These are phyloP conservation scores for Rhagoletis pomonella DNA, from an alignment of 1,140 invertebrate genomes.

Conservation along the genomic window DNA sequence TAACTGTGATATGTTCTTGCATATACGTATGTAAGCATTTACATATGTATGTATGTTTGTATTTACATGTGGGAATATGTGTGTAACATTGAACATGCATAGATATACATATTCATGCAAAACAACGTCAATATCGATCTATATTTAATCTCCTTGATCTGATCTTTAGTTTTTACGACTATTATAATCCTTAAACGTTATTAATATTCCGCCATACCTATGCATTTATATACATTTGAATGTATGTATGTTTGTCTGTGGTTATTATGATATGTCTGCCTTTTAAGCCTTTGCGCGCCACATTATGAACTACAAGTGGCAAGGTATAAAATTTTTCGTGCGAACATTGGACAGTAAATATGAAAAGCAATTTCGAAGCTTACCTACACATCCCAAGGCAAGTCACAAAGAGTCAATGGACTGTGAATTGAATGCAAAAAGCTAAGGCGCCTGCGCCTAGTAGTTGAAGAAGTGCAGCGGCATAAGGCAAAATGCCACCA, in stretches of 20 bases:
- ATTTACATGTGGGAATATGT: background rate
- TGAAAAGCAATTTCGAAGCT: conserved; percentile 26
- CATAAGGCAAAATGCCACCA: background rate
- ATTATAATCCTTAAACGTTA: conserved; percentile 49
- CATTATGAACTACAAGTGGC: background rate
- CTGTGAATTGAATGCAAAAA: conserved; percentile 14
- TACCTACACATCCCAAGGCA: background rate
- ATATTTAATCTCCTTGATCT: conserved; percentile 42
- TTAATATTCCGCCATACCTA: conserved; percentile 6
- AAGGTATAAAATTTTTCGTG: background rate
- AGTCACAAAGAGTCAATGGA: conserved; percentile 28
- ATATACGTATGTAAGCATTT: no score
- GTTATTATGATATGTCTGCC: background rate
- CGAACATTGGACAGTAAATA: conserved; percentile 18
- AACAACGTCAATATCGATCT: conserved; percentile 35
- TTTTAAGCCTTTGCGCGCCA: background rate
- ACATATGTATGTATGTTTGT: no score
- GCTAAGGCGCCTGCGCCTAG: background rate
- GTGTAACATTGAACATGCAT: background rate
- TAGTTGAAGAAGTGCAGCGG: background rate
- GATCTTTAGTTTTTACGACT: conserved; percentile 52
- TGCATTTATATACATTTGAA: background rate
- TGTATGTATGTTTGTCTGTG: background rate
- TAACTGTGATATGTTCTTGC: background rate
- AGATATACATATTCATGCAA: background rate